Percentiles rank a stretch among this genome's conserved stretches.
These are phyloP conservation scores for Phaethon lepturus DNA, from an alignment of 2,113 vertebrate genomes.

Conservation along the genomic window DNA sequence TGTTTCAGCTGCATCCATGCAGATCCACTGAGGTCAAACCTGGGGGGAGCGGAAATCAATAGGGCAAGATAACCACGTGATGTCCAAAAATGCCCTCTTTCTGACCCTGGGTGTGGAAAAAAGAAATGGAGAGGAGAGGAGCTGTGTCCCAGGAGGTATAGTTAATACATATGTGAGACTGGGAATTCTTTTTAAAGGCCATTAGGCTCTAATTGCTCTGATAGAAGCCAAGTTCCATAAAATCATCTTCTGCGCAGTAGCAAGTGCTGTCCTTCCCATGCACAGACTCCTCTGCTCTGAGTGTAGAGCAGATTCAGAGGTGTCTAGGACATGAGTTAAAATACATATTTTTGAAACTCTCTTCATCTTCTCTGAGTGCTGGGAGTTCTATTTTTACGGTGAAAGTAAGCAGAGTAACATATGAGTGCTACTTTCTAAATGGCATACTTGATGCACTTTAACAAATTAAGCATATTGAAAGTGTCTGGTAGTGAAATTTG, in stretches of 20 bases:
- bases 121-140: neutral
- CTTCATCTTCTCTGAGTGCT: neutral
- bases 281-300: neutral
- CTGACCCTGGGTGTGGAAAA: neutral
- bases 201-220: constrained; percentile 47
- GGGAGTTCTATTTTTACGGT: constrained; percentile 42
- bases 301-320: neutral
- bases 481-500: constrained; percentile 20
- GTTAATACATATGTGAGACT: constrained; percentile 29
- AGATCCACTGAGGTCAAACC: neutral
- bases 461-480: constrained; percentile 31
- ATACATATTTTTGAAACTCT: constrained; percentile 24
- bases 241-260: neutral
- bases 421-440: constrained; percentile 32
- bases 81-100: neutral
- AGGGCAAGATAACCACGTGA: neutral
- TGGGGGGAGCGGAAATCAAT: neutral
- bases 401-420: constrained; percentile 11
- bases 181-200: constrained; percentile 1
- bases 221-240: neutral
- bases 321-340: constrained; percentile 41
- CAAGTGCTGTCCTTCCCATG: neutral
- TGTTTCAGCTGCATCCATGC: neutral
- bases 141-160: neutral
- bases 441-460: constrained; percentile 2